phyloP scores from a whole-genome alignment of 2,797 vertebrate species.

The Alca torda region DNA sequence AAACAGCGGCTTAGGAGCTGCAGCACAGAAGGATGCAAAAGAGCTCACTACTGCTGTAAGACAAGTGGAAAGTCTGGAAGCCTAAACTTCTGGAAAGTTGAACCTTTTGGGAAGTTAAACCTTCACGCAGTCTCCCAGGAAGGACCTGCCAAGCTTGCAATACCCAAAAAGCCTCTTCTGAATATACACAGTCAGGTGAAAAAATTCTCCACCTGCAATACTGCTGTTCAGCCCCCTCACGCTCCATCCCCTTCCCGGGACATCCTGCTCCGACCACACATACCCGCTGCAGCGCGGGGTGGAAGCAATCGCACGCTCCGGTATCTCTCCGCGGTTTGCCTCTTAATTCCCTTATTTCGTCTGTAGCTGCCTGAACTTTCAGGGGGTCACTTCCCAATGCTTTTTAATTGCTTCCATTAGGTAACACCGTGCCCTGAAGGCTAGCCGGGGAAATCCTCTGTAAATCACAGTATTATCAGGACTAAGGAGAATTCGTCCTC shows the following conservation, averaged over 20 bases:
- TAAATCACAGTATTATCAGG: conserved; percentile 8
- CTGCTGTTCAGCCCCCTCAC: not conserved
- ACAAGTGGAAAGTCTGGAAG: not conserved
- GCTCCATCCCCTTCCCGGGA: not conserved
- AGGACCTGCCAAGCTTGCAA: not conserved
- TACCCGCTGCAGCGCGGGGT: rapidly evolving
- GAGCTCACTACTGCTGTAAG: not conserved
- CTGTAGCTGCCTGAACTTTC: not conserved
- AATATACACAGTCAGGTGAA: not conserved
- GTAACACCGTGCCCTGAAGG: not conserved
- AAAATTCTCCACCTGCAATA: not conserved
- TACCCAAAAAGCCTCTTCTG: not conserved
- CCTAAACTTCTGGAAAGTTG: not conserved
- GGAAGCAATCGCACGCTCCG: rapidly evolving
- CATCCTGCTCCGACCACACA: rapidly evolving
- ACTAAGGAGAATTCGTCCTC: conserved; percentile 5
- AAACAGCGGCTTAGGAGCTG: not conserved
- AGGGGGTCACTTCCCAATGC: conserved; percentile 1
- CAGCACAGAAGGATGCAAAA: not conserved
- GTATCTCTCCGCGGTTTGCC: not conserved
- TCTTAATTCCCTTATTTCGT: not conserved
- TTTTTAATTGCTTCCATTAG: conserved; percentile 54
- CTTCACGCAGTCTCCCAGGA: not conserved
- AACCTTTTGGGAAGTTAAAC: not conserved
- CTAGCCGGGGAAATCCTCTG: not conserved